Base-by-base conservation (phyloP, 2,888 invertebrate genomes). In the Pammene aurita region DNA sequence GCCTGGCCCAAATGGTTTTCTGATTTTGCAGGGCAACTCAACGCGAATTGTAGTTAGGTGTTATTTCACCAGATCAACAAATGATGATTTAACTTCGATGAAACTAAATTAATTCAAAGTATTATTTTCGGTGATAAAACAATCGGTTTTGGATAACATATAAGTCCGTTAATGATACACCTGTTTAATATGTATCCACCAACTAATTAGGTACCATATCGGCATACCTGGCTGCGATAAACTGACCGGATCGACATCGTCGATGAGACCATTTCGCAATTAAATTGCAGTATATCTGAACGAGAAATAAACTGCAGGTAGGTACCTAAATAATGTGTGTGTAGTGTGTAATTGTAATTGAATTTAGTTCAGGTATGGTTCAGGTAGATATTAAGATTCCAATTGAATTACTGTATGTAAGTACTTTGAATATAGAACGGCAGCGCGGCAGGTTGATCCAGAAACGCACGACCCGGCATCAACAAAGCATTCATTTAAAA, bases 401-500 rank as follows among this genome's bases (percentile, higher is more conserved):
- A 57, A 57, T 54, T 34, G 56, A 16, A 63, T 18, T 7, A 55
- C 10, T 26, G 18, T 50, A 26, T 6, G 44, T 44, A n/a, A 4
- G 10, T 16, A 48, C 48, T 14, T 26, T 38, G 9, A n/a, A 26
- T n/a, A 54, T n/a, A 13, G 34, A 60, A 38, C 41, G 34, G 46
- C 34, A 44, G 44, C 9, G 38, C 44, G 18, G 52, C 63, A 57
- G 52, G 52, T 58, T 52, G 57, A 57, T 67, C 42, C 50, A 52
- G 10, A 64, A 58, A 58, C 46, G 18, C 52, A 26, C 14, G 41
- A 10, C 77, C 76, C 80, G 77, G 26, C 58, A 46, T 46, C 58
- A 82, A 83, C 84, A 82, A 83, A 84, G 81, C 81, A 44, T 55
- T 65, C 13, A 38, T 82, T 78, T 82, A 81, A 82, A 85, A 84